These are phyloP conservation scores for Microcebus lehilahytsara DNA, from an alignment of 2,113 vertebrate species.

Conservation along the genomic window DNA sequence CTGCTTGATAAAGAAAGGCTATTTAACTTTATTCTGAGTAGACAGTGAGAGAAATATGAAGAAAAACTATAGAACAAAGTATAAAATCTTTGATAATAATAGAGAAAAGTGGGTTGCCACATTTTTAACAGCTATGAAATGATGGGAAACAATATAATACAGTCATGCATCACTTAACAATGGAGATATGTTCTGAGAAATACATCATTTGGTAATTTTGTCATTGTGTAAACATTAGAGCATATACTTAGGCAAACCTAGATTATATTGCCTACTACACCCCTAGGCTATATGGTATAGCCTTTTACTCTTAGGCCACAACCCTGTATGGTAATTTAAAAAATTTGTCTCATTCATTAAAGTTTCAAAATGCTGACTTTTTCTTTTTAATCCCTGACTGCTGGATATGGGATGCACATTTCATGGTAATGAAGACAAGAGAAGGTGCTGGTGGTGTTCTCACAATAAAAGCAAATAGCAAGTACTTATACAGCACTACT, in stretches of 20 bases:
- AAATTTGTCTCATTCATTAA: background rate
- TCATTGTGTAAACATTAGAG: background rate
- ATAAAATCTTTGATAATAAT: background rate
- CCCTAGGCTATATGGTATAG: background rate
- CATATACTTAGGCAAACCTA: background rate
- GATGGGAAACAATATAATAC: background rate
- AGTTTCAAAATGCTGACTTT: background rate
- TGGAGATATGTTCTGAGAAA: background rate
- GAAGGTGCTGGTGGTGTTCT: background rate
- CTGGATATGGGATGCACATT: background rate
- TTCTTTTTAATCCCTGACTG: background rate
- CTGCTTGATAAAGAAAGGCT: background rate
- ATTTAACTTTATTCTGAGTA: background rate
- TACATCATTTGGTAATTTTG: background rate
- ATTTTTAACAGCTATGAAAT: background rate
- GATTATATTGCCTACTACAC: background rate
- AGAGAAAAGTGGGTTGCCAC: background rate
- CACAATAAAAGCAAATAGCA: too few relatives aligned
- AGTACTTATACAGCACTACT: accelerated
- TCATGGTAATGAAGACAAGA: background rate
- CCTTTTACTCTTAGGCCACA: background rate
- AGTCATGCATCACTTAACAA: background rate
- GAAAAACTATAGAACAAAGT: background rate
- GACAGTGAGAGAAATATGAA: background rate
- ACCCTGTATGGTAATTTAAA: background rate